phyloP scores from a whole-genome alignment of 2,888 invertebrate species.

The Pollenia angustigena region DNA sequence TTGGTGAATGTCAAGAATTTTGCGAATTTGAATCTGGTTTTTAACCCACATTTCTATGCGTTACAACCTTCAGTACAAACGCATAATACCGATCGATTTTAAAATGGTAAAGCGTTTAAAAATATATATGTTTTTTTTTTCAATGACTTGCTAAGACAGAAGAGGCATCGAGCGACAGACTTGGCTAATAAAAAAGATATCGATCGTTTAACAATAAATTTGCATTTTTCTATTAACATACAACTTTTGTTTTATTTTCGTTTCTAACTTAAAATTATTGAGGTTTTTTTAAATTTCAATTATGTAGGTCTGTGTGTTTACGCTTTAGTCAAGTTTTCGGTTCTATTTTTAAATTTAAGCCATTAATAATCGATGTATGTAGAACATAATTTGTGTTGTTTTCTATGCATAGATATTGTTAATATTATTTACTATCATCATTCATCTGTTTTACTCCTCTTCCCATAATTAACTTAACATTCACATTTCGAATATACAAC shows the following conservation, averaged over 20 bases:
- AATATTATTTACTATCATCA: neutral
- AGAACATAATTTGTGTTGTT: neutral
- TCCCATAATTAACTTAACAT: neutral
- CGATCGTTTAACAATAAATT: neutral
- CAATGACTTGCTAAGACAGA: neutral
- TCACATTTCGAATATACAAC: neutral
- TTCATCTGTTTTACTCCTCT: neutral
- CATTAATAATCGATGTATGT: slow-evolving; percentile 4
- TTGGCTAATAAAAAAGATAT: slow-evolving; percentile 1
- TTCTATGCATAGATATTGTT: neutral
- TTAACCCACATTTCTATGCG: no score
- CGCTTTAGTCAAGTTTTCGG: neutral
- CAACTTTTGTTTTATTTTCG: slow-evolving; percentile 18
- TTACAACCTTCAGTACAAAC: no score
- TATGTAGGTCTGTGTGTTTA: neutral
- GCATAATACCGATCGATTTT: no score
- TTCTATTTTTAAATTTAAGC: neutral
- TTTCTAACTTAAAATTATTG: slow-evolving; percentile 28
- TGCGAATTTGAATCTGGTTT: no score
- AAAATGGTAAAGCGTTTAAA: neutral
- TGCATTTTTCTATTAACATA: slow-evolving; percentile 7
- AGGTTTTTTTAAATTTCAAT: neutral
- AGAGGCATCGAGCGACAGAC: neutral
- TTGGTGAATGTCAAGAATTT: no score
- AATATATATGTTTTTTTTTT: neutral